phyloP scores from a whole-genome alignment of 2,888 invertebrate genomes.

The Tridacna crocea region DNA sequence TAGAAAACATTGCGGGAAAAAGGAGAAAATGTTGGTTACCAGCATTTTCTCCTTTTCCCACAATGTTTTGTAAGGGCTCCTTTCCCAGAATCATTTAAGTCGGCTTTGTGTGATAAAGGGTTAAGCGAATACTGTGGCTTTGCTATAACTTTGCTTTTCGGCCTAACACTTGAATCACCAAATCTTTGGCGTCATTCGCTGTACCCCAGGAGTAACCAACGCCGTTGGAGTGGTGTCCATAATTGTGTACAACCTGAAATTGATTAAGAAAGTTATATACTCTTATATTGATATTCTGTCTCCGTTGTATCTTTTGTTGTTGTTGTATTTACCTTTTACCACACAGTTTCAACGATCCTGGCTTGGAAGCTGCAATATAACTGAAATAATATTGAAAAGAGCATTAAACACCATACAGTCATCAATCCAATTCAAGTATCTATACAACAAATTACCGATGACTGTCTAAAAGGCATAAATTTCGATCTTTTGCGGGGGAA shows the following conservation, averaged over 20 bases:
- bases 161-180: neutral
- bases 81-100: neutral
- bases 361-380: neutral
- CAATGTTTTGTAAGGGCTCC: neutral
- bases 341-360: neutral
- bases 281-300: neutral
- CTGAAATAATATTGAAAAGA: neutral
- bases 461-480: no score
- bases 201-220: conserved; percentile 95
- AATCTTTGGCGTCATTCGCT: conserved; percentile 89
- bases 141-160: conserved; percentile 11
- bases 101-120: neutral
- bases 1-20: no score
- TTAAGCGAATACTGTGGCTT: neutral
- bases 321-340: no score
- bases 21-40: no score
- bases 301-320: no score
- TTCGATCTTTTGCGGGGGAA: no score
- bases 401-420: no score
- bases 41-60: no score
- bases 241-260: conserved; percentile 81
- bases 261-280: neutral
- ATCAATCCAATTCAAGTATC: no score
- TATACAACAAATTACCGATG: no score
- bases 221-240: conserved; percentile 97